These are phyloP conservation scores for Antedon mediterranea DNA, from an alignment of 53 echinoderm and acorn worm species.

Conservation along the genomic window DNA sequence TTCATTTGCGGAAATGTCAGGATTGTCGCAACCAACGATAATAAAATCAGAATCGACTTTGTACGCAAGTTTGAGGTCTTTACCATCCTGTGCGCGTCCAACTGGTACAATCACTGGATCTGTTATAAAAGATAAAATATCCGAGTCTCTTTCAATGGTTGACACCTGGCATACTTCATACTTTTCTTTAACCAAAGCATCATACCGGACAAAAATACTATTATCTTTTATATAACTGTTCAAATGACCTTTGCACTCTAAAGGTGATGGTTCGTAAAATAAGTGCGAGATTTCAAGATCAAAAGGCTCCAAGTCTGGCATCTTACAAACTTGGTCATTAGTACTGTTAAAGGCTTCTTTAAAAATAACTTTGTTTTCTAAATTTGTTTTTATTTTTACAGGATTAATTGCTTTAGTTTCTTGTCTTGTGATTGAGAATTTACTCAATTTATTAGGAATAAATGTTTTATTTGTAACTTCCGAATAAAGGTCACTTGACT, in stretches of 20 bases:
- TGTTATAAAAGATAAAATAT: constrained; percentile 7
- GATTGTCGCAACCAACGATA: constrained; percentile 10
- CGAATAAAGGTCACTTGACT: background rate
- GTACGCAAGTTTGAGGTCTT: constrained; percentile 3
- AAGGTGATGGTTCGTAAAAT: constrained; percentile 1
- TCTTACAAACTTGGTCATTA: constrained; percentile 5
- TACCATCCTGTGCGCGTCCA: background rate
- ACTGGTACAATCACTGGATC: background rate
- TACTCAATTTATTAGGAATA: background rate
- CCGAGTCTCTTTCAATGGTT: constrained; percentile 5
- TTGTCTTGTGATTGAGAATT: background rate
- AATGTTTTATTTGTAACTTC: background rate
- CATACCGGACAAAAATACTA: constrained; percentile 3
- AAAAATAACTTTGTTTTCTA: background rate
- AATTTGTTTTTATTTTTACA: background rate
- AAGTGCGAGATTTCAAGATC: constrained; percentile 13
- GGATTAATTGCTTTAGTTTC: background rate
- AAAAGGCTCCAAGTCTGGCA: constrained; percentile 31
- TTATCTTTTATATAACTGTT: constrained; percentile 6
- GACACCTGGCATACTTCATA: constrained; percentile 19
- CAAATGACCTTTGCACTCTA: constrained; percentile 21
- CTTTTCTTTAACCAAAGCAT: background rate
- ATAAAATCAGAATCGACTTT: constrained; percentile 18
- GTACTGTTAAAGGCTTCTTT: background rate
- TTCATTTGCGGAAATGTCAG: background rate